Conservation (phyloP, 1,140 invertebrate genomes). For the Campodea augens region DNA sequence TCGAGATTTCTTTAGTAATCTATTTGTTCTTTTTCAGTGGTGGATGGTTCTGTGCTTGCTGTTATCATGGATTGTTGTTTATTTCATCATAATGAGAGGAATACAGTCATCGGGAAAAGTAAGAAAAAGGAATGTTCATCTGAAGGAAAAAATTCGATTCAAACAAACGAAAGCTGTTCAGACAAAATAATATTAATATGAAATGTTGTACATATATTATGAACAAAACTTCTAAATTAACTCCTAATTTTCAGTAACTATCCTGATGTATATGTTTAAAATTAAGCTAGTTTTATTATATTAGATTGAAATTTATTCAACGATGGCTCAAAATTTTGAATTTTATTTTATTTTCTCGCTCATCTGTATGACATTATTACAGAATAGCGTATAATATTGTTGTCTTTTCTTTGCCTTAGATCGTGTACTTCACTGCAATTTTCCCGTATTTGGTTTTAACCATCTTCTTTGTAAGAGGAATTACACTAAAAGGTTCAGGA, state of each 20-base stretch:
- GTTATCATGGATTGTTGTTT: conserved; percentile 84
- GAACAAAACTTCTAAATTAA: too few species aligned
- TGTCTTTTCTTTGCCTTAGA: conserved; percentile 32
- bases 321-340: too few species aligned
- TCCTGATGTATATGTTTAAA: too few species aligned
- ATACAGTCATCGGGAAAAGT: conserved; percentile 96
- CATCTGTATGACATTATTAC: too few species aligned
- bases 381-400: not conserved
- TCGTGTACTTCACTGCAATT: conserved; percentile 88
- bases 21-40: conserved; percentile 61
- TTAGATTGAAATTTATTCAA: too few species aligned
- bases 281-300: too few species aligned
- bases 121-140: too few species aligned
- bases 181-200: too few species aligned
- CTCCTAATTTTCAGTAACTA: conserved; percentile 8
- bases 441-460: conserved; percentile 90
- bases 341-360: too few species aligned
- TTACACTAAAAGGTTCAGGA: conserved; percentile 71
- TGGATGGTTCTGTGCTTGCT: conserved; percentile 86
- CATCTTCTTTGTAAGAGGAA: conserved; percentile 82
- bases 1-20: conserved; percentile 5
- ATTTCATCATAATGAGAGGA: conserved; percentile 94
- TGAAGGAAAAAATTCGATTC: not conserved
- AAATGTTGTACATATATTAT: too few species aligned
- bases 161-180: not conserved